Evolutionary conservation across 2,113 vertebrate genomes (phyloP).

Genomic region (Acanthochromis polyacanthus): DNA sequence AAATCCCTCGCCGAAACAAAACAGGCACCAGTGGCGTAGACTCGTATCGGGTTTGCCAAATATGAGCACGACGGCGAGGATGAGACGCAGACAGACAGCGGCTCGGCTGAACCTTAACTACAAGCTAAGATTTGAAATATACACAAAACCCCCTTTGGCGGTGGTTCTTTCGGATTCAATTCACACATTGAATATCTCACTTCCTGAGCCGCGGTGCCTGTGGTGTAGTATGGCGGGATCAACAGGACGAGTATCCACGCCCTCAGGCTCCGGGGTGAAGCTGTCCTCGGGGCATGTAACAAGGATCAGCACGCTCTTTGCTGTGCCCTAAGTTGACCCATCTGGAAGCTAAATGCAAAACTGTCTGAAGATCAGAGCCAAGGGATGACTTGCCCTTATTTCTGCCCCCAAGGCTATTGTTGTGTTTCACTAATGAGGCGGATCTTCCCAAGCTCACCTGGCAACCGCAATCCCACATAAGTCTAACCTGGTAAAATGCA

Average conservation of each 20-base stretch:
- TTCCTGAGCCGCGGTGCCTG: slow-evolving; percentile 48
- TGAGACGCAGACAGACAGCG: slow-evolving; percentile 17
- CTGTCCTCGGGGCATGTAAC: slow-evolving; percentile 61
- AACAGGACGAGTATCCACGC: slow-evolving; percentile 61
- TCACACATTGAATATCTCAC: slow-evolving; percentile 47
- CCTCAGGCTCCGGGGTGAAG: slow-evolving; percentile 49
- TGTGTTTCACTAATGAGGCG: slow-evolving; percentile 76
- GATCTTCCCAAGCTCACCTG: slow-evolving; percentile 63
- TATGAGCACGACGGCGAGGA: slow-evolving; percentile 46
- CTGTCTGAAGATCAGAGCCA: slow-evolving; percentile 67
- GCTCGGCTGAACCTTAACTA: slow-evolving; percentile 33
- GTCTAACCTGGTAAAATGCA: slow-evolving; percentile 27
- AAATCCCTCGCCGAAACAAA: slow-evolving; percentile 72
- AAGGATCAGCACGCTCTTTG: slow-evolving; percentile 28
- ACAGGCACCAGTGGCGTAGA: slow-evolving; percentile 40
- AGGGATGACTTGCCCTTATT: slow-evolving; percentile 56
- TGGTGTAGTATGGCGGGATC: slow-evolving; percentile 31
- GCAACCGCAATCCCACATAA: slow-evolving; percentile 39
- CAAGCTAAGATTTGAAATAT: slow-evolving; percentile 44
- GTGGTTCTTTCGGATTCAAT: slow-evolving; percentile 45
- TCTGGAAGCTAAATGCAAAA: slow-evolving; percentile 77
- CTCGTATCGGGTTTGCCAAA: slow-evolving; percentile 71
- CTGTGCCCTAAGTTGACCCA: slow-evolving; percentile 67
- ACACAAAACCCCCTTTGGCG: slow-evolving; percentile 44
- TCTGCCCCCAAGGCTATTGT: slow-evolving; percentile 66